These are phyloP conservation scores for Chaetogeoica ovagalla DNA, from an alignment of 2,888 invertebrate genomes.

Conservation along the genomic window DNA sequence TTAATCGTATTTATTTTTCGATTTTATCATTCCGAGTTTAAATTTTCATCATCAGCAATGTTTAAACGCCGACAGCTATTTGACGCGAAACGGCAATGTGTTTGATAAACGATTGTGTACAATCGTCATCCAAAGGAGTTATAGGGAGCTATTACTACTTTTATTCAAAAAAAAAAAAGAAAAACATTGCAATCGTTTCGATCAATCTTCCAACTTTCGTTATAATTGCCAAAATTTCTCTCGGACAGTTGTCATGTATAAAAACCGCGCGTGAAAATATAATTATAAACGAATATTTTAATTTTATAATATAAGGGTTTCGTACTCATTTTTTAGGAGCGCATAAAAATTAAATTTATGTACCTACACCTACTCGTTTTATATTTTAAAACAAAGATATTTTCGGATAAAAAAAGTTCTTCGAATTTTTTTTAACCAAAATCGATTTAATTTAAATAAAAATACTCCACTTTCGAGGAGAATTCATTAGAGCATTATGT, in stretches of 20 bases:
- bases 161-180: slow-evolving; percentile 30
- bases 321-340: not conserved
- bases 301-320: not conserved
- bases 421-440: not conserved
- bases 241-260: not conserved
- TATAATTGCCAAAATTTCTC: not conserved
- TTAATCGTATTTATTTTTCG: slow-evolving; percentile 37
- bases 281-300: not conserved
- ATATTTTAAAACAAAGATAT: not conserved
- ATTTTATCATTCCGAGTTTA: slow-evolving; percentile 17
- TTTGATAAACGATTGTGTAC: slow-evolving; percentile 40
- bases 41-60: slow-evolving; percentile 36
- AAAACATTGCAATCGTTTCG: slow-evolving; percentile 11
- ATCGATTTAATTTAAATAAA: not conserved
- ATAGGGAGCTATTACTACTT: not conserved
- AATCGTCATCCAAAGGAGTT: not conserved
- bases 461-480: not conserved
- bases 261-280: too few species aligned
- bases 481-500: not conserved
- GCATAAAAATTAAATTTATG: not conserved
- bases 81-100: slow-evolving; percentile 31
- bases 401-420: not conserved
- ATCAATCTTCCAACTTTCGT: slow-evolving; percentile 5
- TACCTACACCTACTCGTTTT: not conserved
- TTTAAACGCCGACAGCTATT: slow-evolving; percentile 32